Base-by-base conservation (phyloP, 2,113 vertebrate species). In the Naja naja region DNA sequence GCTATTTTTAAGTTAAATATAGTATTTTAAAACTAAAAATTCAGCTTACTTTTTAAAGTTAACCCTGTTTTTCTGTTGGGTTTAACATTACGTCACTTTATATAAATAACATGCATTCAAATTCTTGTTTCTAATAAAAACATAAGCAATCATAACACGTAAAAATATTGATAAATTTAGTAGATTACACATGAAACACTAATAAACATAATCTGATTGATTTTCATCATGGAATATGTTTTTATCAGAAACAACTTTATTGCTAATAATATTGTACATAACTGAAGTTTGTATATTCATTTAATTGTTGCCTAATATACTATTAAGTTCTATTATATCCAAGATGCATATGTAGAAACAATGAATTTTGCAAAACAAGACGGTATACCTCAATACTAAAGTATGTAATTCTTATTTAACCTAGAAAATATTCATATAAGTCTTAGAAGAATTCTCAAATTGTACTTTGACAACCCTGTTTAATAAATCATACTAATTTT, bases 11-110 rank as follows among this genome's bases (percentile, higher is more conserved):
- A 43, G 74, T 43, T 43, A 81, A 81, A 81, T 81, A 43, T 39
- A 98, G 97, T 98, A 95, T 97, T 93, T 97, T 96, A 96, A 96
- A 98, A 85, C 97, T 97, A 98, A 97, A 96, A 97, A 97, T 97
- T 96, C 34, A 39, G 8, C 34, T 97, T 95, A 93, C 96, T 98
- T 81, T 43, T 81, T 69, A 69, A 49, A 97, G 97, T 96, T 96
- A 95, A 96, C 96, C 97, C 96, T 60, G 25, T 60, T 60, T 60
- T 97, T 96, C 96, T 95, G 96, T 96, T 96, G 93, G 91, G 96
- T 98, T 97, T 98, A 97, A 97, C 97, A 97, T 97, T 96, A 96
- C 93, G 94, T 97, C 97, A 96, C 97, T 96, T 97, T 87, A 95
- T 89, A 88, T 95, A 94, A 95, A 94, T 91, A 96, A 94, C 93